Conservation (phyloP, 2,888 invertebrate species). For the Himalopsyche tibetana region DNA sequence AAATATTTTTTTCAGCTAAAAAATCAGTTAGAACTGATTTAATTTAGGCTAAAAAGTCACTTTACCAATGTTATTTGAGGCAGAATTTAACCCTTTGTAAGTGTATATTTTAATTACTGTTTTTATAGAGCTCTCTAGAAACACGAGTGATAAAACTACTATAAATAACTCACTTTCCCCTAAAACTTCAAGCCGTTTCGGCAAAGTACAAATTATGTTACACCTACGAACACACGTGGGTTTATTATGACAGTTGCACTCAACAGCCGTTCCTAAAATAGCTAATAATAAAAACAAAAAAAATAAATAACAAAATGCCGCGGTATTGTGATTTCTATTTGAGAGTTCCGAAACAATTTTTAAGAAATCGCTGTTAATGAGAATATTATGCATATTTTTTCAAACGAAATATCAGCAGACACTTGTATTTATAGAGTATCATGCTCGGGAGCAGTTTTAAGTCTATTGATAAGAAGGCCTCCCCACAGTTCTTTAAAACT, state of each 20-base stretch:
- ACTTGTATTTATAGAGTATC: too few relatives aligned
- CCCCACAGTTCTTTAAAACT: too few relatives aligned
- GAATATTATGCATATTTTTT: too few relatives aligned
- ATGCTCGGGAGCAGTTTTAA: too few relatives aligned
- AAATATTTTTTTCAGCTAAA: not conserved
- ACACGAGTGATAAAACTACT: not conserved
- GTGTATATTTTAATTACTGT: not conserved
- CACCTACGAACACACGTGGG: slow-evolving; percentile 40
- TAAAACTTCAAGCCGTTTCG: slow-evolving; percentile 11
- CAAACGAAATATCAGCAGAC: too few relatives aligned
- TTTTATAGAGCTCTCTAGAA: not conserved
- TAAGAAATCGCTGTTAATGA: too few relatives aligned
- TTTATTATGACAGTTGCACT: slow-evolving; percentile 42
- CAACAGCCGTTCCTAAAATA: slow-evolving; percentile 33
- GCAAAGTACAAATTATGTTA: slow-evolving; percentile 18
- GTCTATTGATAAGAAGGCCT: too few relatives aligned
- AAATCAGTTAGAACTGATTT: not conserved
- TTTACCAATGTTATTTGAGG: not conserved
- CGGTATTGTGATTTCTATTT: not conserved
- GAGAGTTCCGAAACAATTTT: not conserved
- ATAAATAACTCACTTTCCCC: slow-evolving; percentile 41
- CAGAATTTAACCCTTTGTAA: not conserved
- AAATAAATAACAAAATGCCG: not conserved
- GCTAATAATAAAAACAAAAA: slow-evolving; percentile 24
- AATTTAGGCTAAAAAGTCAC: not conserved